Evolutionary conservation across 1,140 invertebrate genomes (phyloP).

Genomic region (Formica selysi): DNA sequence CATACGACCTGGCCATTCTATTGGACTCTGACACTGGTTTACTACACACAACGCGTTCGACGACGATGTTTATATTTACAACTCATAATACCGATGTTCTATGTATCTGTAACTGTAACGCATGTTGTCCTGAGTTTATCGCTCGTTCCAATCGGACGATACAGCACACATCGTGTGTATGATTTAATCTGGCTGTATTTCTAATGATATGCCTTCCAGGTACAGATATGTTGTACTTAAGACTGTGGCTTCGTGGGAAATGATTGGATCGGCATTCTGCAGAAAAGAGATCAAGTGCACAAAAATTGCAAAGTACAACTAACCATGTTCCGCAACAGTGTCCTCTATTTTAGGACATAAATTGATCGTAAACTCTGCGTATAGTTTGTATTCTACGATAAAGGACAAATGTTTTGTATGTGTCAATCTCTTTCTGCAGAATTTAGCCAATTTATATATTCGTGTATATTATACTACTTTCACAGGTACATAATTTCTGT

Average conservation of each 20-base stretch:
- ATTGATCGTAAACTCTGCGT: background rate
- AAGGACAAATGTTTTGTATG: background rate
- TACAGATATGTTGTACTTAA: constrained; percentile 83
- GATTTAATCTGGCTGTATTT: constrained; percentile 62
- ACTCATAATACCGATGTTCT: constrained; percentile 74
- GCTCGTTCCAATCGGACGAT: constrained; percentile 21
- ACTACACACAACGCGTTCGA: constrained; percentile 75
- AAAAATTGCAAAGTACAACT: constrained; percentile 2
- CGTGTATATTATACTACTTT: constrained; percentile 75
- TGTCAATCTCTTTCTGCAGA: constrained; percentile 20
- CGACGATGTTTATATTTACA: constrained; percentile 77
- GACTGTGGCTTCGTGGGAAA: constrained; percentile 79
- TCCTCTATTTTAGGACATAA: constrained; percentile 11
- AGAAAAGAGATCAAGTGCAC: background rate
- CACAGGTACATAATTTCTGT: constrained; percentile 67
- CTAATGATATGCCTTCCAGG: constrained; percentile 75
- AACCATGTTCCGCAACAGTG: background rate
- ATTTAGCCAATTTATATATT: constrained; percentile 61
- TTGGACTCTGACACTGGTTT: constrained; percentile 81
- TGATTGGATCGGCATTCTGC: constrained; percentile 63
- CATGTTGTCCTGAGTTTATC: constrained; percentile 69
- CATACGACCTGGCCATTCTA: constrained; percentile 82
- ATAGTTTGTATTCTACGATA: constrained; percentile 29
- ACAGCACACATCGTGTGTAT: constrained; percentile 12
- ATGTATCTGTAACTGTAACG: constrained; percentile 81